Evolutionary conservation across 2,797 vertebrate species (phyloP).

Genomic region (Spondyliosoma cantharus): DNA sequence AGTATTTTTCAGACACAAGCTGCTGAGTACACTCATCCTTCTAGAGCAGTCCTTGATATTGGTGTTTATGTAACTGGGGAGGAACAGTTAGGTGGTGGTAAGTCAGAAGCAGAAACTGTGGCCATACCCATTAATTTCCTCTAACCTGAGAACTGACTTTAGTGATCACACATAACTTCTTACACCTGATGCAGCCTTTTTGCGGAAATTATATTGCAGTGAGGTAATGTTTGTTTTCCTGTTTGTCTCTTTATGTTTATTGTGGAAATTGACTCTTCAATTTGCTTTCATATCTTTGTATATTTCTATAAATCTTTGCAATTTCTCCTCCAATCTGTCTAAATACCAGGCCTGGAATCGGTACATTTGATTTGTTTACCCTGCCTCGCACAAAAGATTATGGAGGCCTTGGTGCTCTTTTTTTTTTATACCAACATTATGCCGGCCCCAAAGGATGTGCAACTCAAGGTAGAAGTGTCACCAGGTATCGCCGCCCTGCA

Average conservation of each 20-base stretch:
- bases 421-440: conserved; percentile 35
- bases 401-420: conserved; percentile 6
- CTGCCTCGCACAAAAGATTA: conserved; percentile 23
- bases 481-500: conserved; percentile 20
- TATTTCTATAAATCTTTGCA: neutral
- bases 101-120: neutral
- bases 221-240: conserved; percentile 11
- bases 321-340: conserved; percentile 15
- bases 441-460: conserved; percentile 10
- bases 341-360: conserved; percentile 25
- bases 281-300: conserved; percentile 2
- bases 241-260: neutral
- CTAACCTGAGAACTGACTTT: neutral
- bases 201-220: neutral
- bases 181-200: neutral
- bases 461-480: conserved; percentile 53
- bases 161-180: neutral
- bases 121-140: neutral
- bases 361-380: conserved; percentile 38
- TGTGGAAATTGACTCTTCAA: conserved; percentile 5
- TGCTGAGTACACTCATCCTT: neutral
- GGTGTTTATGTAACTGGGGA: neutral
- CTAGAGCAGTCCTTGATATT: neutral
- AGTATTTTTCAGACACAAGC: neutral
- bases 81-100: neutral